These are phyloP conservation scores for Meliscaeva auricollis DNA, from an alignment of 2,888 invertebrate genomes.

Conservation along the genomic window DNA sequence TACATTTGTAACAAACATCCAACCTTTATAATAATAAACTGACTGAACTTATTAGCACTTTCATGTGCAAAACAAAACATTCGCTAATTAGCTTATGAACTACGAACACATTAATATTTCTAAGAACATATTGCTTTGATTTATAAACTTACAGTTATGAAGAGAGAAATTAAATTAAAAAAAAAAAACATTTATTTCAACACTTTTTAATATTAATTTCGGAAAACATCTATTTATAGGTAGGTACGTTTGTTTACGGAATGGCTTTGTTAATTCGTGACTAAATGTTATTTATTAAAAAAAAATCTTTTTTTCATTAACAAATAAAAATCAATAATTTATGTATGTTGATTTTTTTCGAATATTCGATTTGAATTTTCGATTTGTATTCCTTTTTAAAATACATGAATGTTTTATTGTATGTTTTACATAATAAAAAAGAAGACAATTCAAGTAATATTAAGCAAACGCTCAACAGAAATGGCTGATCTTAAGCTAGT, in stretches of 20 bases:
- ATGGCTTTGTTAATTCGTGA: slow-evolving; percentile 32
- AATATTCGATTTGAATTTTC: no score
- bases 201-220: not conserved
- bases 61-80: slow-evolving; percentile 26
- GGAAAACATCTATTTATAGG: not conserved
- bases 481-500: no score
- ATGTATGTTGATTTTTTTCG: no score
- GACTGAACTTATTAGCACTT: slow-evolving; percentile 30
- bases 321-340: no score
- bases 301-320: not conserved
- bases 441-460: no score
- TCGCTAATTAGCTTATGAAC: slow-evolving; percentile 50
- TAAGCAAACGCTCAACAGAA: no score
- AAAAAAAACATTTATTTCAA: not conserved
- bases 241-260: slow-evolving; percentile 10
- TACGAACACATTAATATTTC: slow-evolving; percentile 67
- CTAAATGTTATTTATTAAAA: not conserved
- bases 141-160: not conserved
- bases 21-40: slow-evolving; percentile 4
- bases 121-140: slow-evolving; percentile 34
- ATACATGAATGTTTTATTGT: no score
- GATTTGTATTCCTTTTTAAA: no score
- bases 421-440: no score
- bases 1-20: slow-evolving; percentile 7
- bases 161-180: not conserved